Percentiles rank a stretch among this genome's conserved stretches.
These are phyloP conservation scores for Netelia virgata DNA, from an alignment of 2,888 invertebrate species.

Conservation along the genomic window DNA sequence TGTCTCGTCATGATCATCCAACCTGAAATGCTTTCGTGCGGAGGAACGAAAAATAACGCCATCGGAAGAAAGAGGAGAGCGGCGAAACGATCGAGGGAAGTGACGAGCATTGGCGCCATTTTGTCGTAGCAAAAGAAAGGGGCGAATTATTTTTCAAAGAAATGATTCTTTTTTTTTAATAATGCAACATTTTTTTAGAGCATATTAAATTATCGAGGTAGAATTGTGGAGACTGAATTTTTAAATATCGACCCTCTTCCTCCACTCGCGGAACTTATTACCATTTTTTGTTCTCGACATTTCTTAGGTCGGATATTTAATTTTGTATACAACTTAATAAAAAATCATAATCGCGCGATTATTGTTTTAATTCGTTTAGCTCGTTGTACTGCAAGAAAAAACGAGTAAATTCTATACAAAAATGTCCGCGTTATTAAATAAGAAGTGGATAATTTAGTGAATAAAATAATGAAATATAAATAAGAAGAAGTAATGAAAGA, in stretches of 20 bases:
- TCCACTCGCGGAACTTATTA: no score
- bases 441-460: neutral
- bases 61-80: slow-evolving; percentile 2
- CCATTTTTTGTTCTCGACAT: no score
- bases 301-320: no score
- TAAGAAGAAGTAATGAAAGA: neutral
- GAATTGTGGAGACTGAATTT: no score
- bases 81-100: neutral
- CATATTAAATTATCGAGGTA: no score
- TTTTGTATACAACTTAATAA: no score
- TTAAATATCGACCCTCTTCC: no score
- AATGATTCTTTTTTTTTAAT: no score
- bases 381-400: no score
- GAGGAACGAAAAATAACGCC: slow-evolving; percentile 14
- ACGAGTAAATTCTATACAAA: neutral
- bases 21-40: slow-evolving; percentile 5
- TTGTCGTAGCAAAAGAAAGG: neutral
- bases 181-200: no score
- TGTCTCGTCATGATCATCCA: slow-evolving; percentile 34
- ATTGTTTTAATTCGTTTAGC: no score
- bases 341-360: no score
- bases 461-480: neutral
- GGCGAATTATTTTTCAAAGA: neutral
- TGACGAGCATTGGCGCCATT: slow-evolving; percentile 13
- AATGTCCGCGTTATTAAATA: neutral